Base-by-base conservation (phyloP, 2,888 invertebrate genomes). In the Oxytorus armatus region DNA sequence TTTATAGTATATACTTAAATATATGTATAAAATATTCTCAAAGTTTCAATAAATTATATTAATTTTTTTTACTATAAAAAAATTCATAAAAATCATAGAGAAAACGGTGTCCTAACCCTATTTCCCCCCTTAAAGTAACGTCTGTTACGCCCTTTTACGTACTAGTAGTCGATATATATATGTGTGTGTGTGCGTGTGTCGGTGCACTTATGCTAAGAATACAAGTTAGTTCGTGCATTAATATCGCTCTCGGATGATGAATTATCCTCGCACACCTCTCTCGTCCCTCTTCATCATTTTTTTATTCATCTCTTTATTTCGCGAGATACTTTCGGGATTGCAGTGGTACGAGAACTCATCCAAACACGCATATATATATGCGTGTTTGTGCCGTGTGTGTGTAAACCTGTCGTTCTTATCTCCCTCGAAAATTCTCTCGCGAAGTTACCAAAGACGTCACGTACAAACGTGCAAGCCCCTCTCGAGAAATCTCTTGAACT, bases 241-340 rank as follows among this genome's bases (percentile, higher is more conserved):
- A 89, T 89, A 89, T 89, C 86, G 80, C 75, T 84, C 75, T 84
- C 80, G 57, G 84, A 86, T 89, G 89, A 89, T 89, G 87, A 87
- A 89, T 89, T 87, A 87, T 86, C 82, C 82, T 68, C 80, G 85
- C 75, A 55, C 42, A 18, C 66, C 57, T 42, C 59, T 68, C 33
- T 68, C 36, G 51, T 25, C 16, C 36, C n/a, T 42, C 44, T 33
- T n/a, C 55, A 23, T 57, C 21, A 23, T 61, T 25, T 72, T 70
- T 63, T 77, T 69, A 63, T 70, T 70, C 49, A 10, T 72, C 65
- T 72, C 65, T 77, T 77, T 77, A 72, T 72, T 77, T 66, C 65
- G 42, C 59, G 49, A 59, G 72, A 73, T 78, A 73, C 72, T 66
- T 78, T 59, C 36, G 42, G 16, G 14, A 2, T 7, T 4, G 33